Conservation (phyloP, 2,797 vertebrate species). For the Mionectes olivaceus region DNA sequence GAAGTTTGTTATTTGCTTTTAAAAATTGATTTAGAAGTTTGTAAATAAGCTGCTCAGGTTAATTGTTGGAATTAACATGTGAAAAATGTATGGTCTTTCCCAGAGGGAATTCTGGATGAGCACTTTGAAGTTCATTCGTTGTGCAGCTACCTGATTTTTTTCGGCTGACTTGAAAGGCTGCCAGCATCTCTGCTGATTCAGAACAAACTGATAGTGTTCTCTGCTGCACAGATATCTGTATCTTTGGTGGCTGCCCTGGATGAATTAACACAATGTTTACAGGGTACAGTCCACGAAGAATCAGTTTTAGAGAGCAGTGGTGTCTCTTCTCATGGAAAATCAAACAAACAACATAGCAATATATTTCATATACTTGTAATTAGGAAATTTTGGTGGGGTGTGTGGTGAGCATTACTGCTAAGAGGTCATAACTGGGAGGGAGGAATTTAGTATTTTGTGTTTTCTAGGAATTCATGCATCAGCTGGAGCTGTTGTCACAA, state of each 20-base stretch:
- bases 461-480: neutral
- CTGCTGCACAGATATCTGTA: slow-evolving; percentile 6
- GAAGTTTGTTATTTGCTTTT: neutral
- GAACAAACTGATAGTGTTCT: slow-evolving; percentile 66
- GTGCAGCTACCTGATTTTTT: slow-evolving; percentile 17
- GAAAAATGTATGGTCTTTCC: neutral
- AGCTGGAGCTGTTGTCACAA: neutral
- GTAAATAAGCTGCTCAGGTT: neutral
- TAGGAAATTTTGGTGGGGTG: neutral
- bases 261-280: slow-evolving; percentile 7
- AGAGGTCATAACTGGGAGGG: neutral
- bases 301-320: neutral
- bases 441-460: neutral
- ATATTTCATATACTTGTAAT: neutral
- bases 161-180: neutral
- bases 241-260: slow-evolving; percentile 21
- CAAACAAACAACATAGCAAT: neutral
- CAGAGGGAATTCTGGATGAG: neutral
- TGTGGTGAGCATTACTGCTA: neutral
- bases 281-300: neutral
- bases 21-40: neutral
- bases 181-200: slow-evolving; percentile 44
- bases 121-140: slow-evolving; percentile 24
- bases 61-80: neutral
- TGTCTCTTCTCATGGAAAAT: neutral